Base-by-base conservation (phyloP, 2,888 invertebrate genomes). In the Eupithecia abbreviata region DNA sequence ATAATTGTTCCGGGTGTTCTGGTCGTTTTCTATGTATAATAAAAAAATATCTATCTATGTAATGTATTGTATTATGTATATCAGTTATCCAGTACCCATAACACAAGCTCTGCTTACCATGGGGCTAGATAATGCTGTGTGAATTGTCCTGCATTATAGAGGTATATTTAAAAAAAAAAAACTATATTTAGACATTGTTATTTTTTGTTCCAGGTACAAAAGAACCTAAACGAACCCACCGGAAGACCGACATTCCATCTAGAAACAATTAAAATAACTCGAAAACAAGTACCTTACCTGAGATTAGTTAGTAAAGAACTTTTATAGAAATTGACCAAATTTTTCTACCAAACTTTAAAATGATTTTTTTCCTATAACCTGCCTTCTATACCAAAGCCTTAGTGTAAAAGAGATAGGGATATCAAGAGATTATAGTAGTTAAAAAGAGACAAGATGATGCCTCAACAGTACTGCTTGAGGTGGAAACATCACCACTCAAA, bases 401-500 rank as follows among this genome's bases (percentile, higher is more conserved):
- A 84, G 78, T 74, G 68, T 77, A 77, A 80, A 72, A 18, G 58
- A 58, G 58, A 58, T 58, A 58, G 55, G 7, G 2, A 55, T 7
- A 80, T 76, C 68, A 66, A 74, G 67, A 74, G 49, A 76, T 58
- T 77, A 42, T 69, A 72, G 51, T 72, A 41, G 51, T 41, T 71
- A 4, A 30, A 47, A 67, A 45, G 71, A 67, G 45, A 70, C 65
- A 91, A 85, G 77, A 97, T 97, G 97, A 95, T 96, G 94, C 97
- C 98, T 75, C 98, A 98, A 93, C 98, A 98, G 93, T 98, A 98
- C 95, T 98, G 98, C 90, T 95, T 98, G 85, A 95, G 98, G 92
- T 98, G 98, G 98, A 98, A 98, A 89, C 98, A 98, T 92, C 98
- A 98, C 93, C 98, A 98, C 92, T 97, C 97, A 82, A 98, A 98